A percentile compares a stretch with the other conserved stretches of the same genome.
These are phyloP conservation scores for Silurus meridionalis DNA, from an alignment of 2,113 vertebrate genomes.

Conservation along the genomic window DNA sequence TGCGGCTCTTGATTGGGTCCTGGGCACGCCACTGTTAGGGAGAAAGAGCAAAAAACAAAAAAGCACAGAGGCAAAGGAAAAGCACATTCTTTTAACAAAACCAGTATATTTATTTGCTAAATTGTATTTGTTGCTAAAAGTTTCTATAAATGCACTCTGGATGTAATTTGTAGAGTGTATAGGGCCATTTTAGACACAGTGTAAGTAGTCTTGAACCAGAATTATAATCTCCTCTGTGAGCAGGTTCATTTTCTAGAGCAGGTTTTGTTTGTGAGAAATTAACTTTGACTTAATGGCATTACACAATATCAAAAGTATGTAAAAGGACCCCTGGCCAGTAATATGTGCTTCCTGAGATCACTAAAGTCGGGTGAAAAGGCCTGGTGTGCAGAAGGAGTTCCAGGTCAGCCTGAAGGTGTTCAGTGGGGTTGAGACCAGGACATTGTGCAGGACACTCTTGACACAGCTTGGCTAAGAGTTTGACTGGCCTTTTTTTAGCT, in stretches of 20 bases:
- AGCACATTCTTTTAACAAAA: background rate
- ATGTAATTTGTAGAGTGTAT: background rate
- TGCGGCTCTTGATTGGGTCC: conserved; percentile 73
- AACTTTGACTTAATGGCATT: background rate
- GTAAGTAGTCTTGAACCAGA: conserved; percentile 61
- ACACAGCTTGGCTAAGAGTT: background rate
- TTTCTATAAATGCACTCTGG: background rate
- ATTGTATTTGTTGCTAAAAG: conserved; percentile 14
- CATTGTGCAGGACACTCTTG: no score
- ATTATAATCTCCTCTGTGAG: conserved; percentile 69
- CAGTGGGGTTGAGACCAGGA: background rate
- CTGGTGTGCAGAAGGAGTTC: background rate
- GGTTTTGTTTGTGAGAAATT: background rate
- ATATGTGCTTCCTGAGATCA: background rate
- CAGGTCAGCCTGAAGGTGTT: background rate
- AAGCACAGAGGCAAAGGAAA: background rate
- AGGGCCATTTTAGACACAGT: background rate
- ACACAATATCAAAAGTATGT: background rate
- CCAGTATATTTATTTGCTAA: conserved; percentile 50
- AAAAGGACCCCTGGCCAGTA: background rate
- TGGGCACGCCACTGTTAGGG: conserved; percentile 59
- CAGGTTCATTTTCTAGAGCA: conserved; percentile 66
- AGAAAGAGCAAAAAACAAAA: background rate
- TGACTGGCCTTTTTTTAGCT: background rate
- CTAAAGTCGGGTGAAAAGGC: background rate